Percentiles rank a stretch among this genome's conserved stretches.
phyloP scores from a whole-genome alignment of 2,888 invertebrate genomes.

The Drosophila hawaiiensis region DNA sequence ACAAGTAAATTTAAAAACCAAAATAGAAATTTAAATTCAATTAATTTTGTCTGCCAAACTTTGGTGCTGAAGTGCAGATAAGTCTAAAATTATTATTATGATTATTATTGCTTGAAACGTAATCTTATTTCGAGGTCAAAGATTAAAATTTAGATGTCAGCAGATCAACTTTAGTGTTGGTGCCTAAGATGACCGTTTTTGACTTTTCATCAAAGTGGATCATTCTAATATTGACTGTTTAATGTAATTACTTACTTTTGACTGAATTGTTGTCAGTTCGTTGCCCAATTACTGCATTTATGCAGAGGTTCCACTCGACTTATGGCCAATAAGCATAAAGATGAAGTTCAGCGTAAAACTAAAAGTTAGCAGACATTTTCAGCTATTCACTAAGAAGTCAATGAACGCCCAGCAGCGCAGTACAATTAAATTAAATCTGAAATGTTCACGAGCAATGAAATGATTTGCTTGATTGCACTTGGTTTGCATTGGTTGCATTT shows the following conservation, averaged over 20 bases:
- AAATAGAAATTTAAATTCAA: not conserved
- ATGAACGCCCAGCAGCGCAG: constrained; percentile 10
- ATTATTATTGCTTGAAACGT: not conserved
- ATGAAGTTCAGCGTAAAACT: constrained; percentile 18
- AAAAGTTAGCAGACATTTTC: constrained; percentile 40
- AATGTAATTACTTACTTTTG: constrained; percentile 18
- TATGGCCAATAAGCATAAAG: not conserved
- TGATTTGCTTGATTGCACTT: constrained; percentile 14
- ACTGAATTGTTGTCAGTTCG: constrained; percentile 2
- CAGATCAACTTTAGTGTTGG: not conserved
- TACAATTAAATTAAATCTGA: constrained; percentile 30
- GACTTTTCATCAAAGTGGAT: not conserved
- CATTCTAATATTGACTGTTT: constrained; percentile 2
- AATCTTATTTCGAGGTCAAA: not conserved
- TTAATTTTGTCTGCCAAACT: not conserved
- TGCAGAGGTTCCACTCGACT: not conserved
- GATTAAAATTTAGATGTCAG: not conserved
- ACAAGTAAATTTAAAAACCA: not conserved
- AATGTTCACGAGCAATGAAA: not conserved
- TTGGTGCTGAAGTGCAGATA: not conserved
- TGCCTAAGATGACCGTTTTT: not conserved
- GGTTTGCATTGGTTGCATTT: constrained; percentile 34
- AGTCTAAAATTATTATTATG: not conserved
- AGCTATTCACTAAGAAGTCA: constrained; percentile 14
- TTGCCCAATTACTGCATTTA: not conserved